phyloP scores from a whole-genome alignment of 2,888 invertebrate genomes.

The Drosophila ustulata region DNA sequence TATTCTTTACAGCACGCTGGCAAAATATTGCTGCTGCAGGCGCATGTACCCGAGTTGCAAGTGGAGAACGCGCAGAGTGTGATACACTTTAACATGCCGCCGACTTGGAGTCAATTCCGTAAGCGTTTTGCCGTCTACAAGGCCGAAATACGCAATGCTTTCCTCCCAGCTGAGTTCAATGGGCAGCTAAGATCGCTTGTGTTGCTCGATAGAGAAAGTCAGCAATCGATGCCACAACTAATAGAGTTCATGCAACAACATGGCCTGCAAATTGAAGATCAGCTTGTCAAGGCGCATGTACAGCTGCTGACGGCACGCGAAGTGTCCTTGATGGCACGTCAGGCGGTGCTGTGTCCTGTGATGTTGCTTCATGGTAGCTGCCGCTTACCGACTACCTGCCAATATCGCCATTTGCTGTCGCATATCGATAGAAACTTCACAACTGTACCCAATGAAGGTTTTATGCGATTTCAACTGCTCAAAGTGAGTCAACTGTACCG shows the following conservation, averaged over 20 bases:
- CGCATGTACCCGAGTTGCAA: constrained; percentile 11
- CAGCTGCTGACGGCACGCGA: constrained; percentile 1
- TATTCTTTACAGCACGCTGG: background rate
- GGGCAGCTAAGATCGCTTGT: background rate
- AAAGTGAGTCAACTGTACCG: background rate
- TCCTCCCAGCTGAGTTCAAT: background rate
- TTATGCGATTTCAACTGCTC: background rate
- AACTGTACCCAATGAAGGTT: constrained; percentile 2
- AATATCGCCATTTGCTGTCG: background rate
- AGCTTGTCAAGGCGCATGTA: background rate
- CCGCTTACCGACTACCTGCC: constrained; percentile 7
- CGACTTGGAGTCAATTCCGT: background rate
- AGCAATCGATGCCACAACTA: constrained; percentile 1
- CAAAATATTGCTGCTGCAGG: constrained; percentile 3
- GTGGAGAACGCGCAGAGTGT: background rate
- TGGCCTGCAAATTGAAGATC: background rate
- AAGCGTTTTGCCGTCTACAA: constrained; percentile 1
- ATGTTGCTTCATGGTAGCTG: constrained; percentile 7
- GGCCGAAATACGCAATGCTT: background rate
- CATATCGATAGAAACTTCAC: background rate
- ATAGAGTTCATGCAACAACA: background rate
- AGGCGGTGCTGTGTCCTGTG: constrained; percentile 1
- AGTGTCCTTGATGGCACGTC: background rate
- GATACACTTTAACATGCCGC: background rate
- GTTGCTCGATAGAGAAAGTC: background rate